Base-by-base conservation (phyloP, 2,888 invertebrate genomes). In the Eupithecia dodoneata region DNA sequence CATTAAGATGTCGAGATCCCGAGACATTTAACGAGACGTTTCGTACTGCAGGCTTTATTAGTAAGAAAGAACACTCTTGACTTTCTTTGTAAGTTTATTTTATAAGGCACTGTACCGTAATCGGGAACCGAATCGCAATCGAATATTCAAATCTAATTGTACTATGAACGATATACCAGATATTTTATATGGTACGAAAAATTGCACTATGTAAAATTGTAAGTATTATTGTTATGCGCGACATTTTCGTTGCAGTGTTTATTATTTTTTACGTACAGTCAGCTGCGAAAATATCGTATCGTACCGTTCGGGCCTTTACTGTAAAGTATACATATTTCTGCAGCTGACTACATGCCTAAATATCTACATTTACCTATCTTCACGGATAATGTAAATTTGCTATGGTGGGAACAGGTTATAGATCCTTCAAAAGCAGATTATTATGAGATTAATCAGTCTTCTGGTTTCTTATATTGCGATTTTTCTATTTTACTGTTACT, bases 391-490 rank as follows among this genome's bases (percentile, higher is more conserved):
- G 5, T 2, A 4, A 42, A 66, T 42, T 49, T 45, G n/a, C 67
- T 69, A 45, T 45, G 66, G 67, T 69, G 67, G 45, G 45, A 69
- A 41, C n/a, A 45, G n/a, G 44, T 69, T 4, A 10, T 30, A 63
- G 55, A 63, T 10, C n/a, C 45, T 44, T 9, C 7, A 45, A 67
- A 69, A 18, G 10, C 30, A 49, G 47, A 70, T 70, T 49, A 49
- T 18, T 49, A 45, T 18, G 63, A 70, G 49, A 67, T 30, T 55
- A 42, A 47, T 74, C 74, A 74, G 74, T 74, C 74, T 74, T 74
- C 74, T 30, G 70, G 69, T 74, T 74, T 30, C 69, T 59, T 72
- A 63, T 67, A 74, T 69, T 74, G 74, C 74, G 59, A 44, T 74
- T 55, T 52, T 12, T 18, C 18, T 47, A 70, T 30, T 45, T 47